Evolutionary conservation across 2,113 vertebrate species (phyloP).

Genomic region (Fukomys damarensis): DNA sequence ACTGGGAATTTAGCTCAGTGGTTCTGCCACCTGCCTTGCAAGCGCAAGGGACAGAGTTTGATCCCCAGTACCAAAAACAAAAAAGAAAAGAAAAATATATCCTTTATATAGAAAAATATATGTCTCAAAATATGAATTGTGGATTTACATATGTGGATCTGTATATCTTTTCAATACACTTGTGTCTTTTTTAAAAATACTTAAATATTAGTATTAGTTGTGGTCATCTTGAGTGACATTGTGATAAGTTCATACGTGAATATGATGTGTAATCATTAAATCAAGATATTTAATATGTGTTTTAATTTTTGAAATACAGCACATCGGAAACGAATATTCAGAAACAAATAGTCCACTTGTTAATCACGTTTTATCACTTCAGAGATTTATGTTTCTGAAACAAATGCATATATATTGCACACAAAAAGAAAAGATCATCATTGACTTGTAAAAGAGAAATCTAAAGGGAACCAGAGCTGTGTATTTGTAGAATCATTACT

Average conservation of each 20-base stretch:
- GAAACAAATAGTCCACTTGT: background rate
- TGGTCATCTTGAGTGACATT: background rate
- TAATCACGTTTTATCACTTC: background rate
- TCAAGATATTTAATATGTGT: background rate
- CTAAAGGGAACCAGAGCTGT: background rate
- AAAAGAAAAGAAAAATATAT: background rate
- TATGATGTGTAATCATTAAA: background rate
- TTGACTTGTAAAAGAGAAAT: background rate
- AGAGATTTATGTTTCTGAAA: background rate
- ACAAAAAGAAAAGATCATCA: background rate
- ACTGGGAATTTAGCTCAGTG: no score
- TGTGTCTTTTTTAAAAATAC: background rate
- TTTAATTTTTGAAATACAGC: background rate
- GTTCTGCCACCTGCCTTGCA: no score
- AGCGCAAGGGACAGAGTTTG: no score
- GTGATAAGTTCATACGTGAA: background rate
- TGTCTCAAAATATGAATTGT: background rate
- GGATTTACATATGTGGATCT: background rate
- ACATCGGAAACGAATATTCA: background rate
- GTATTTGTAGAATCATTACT: background rate
- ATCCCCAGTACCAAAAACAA: no score
- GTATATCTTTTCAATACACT: background rate
- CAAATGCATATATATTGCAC: background rate
- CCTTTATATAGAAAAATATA: background rate
- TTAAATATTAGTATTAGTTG: background rate